phyloP scores from a whole-genome alignment of 1,140 invertebrate species.

The Bacillus rossius region DNA sequence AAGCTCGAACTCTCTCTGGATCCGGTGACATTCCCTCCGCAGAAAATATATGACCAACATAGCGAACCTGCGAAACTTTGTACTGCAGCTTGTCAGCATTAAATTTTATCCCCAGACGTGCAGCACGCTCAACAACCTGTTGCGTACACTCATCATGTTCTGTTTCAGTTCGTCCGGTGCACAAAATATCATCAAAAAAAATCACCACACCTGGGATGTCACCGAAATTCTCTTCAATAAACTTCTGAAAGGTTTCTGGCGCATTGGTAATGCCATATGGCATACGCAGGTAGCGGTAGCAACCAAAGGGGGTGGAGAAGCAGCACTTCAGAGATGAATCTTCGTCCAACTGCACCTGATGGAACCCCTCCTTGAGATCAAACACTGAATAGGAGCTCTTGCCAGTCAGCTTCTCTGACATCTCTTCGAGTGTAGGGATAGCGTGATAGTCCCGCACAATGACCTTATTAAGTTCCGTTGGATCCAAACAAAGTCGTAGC shows the following conservation, averaged over 20 bases:
- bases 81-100: not conserved
- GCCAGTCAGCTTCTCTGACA: too few species aligned
- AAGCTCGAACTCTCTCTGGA: not conserved
- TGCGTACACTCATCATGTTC: not conserved
- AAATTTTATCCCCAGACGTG: not conserved
- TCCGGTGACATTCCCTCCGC: too few species aligned
- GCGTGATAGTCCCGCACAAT: too few species aligned
- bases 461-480: too few species aligned
- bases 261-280: not conserved
- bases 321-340: not conserved
- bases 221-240: not conserved
- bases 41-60: not conserved
- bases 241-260: not conserved
- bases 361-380: too few species aligned
- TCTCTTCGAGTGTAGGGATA: too few species aligned
- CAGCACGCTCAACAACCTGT: not conserved
- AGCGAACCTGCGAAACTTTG: not conserved
- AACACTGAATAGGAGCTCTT: too few species aligned
- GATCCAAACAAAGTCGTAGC: too few species aligned
- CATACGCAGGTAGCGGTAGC: not conserved
- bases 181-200: not conserved
- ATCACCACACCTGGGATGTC: not conserved
- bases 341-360: too few species aligned
- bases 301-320: not conserved
- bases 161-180: not conserved